Evolutionary conservation across 2,888 invertebrate genomes (phyloP).

Genomic region (Mylabris sibirica): DNA sequence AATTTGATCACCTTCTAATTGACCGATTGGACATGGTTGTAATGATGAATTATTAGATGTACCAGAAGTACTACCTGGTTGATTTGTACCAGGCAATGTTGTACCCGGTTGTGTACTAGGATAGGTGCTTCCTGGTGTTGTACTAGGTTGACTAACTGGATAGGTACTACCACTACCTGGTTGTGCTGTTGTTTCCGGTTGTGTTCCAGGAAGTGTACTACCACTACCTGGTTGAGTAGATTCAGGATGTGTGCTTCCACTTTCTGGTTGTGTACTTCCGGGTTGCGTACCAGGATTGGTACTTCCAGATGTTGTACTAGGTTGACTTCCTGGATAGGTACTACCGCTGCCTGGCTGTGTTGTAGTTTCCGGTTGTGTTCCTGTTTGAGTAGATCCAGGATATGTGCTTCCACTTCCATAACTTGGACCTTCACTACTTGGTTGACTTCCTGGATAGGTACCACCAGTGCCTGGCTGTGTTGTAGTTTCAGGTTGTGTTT

Average conservation of each 20-base stretch:
- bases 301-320: constrained; percentile 16
- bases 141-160: constrained; percentile 4
- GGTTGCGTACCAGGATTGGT: background rate
- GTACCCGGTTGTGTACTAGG: background rate
- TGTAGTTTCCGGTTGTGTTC: constrained; percentile 19
- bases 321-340: background rate
- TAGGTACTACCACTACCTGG: constrained; percentile 13
- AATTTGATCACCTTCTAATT: constrained; percentile 74
- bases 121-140: constrained; percentile 11
- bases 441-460: constrained; percentile 25
- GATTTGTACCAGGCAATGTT: constrained; percentile 27
- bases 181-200: constrained; percentile 11
- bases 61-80: constrained; percentile 22
- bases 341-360: constrained; percentile 16
- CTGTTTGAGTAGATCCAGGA: constrained; percentile 29
- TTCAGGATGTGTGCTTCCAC: constrained; percentile 3
- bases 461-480: background rate
- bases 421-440: constrained; percentile 13
- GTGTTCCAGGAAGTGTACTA: constrained; percentile 13
- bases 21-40: constrained; percentile 62
- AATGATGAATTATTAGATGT: constrained; percentile 45
- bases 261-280: background rate
- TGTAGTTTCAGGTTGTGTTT: constrained; percentile 24
- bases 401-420: constrained; percentile 9
- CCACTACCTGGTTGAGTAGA: constrained; percentile 32